Evolutionary conservation across 53 echinoderm and acorn worm genomes (phyloP), one percentile per base, ranked within the genome.

Genomic region (Pentamera pediparva): DNA sequence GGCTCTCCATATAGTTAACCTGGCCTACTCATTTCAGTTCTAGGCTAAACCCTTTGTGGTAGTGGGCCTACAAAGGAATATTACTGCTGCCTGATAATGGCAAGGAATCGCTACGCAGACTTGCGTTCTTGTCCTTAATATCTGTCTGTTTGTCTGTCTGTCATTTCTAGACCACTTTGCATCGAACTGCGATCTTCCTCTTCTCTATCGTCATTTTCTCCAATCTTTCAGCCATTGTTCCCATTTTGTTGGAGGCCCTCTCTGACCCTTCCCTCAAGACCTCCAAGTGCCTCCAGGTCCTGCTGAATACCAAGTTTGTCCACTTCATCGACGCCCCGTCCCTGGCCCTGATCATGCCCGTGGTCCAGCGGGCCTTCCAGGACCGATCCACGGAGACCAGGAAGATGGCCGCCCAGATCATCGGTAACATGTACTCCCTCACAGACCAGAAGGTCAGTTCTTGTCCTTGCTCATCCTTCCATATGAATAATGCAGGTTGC

Each of bases 301-400:
- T 96, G 5, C 83, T 96, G 33, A 84, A 88, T 25, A 96, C 96
- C 77, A 96, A 91, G 88, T 96, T 91, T 87, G 90, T 91, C 11
- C 96, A 96, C 65, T 96, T 96, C 78, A 96, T 96, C 50, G 96
- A 96, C 81, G 96, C 96, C 40, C 96, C 96, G 48, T 96, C 96
- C 2, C 85, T 96, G 52, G 96, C 96, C 40, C 90, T 96, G 34
- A 96, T 96, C 83, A 96, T 96, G 96, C 96, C 96, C 38, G 96
- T 96, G 29, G 96, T 96, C 6, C 90, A 91, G 77, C 69, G 96
- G 45, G 85, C 96, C 36, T 94, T 95, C 67, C 87, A 62, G 56
- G 96, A 89, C 73, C 69, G 91, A 22, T 88, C 91, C 31, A 91
- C 96, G 0, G 96, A 96, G 59, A 90, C 90, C 20, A 90, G 87